Percentiles rank a stretch among this genome's conserved stretches.
Conservation (phyloP, 2,888 invertebrate species). For the Platycheirus albimanus region DNA sequence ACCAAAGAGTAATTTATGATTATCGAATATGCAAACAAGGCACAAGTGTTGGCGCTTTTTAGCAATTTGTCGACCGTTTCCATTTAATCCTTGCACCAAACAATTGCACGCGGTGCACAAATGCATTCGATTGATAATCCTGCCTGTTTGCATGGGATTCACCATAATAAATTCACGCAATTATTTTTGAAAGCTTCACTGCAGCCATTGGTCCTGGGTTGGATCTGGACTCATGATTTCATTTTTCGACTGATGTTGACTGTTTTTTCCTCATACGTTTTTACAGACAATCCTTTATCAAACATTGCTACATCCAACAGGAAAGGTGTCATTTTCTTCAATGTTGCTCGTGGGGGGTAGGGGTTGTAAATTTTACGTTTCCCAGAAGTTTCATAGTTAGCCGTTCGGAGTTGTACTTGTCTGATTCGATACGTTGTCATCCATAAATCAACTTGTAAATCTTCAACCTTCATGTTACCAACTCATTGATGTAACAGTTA, state of each 20-base stretch:
- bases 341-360: no score
- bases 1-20: slow-evolving; percentile 57
- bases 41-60: slow-evolving; percentile 43
- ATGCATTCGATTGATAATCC: slow-evolving; percentile 55
- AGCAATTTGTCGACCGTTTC: slow-evolving; percentile 38
- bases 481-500: no score
- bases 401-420: no score
- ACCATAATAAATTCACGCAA: slow-evolving; percentile 39
- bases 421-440: no score
- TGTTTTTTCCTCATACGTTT: neutral
- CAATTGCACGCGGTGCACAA: slow-evolving; percentile 32
- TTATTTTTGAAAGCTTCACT: slow-evolving; percentile 18
- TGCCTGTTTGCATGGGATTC: slow-evolving; percentile 26
- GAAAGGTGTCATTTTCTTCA: no score
- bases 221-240: no score
- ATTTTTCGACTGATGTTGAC: neutral
- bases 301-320: neutral
- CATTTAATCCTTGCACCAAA: slow-evolving; percentile 43
- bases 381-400: no score
- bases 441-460: no score
- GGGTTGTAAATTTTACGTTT: no score
- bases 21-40: slow-evolving; percentile 62
- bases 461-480: no score
- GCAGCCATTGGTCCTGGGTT: neutral
- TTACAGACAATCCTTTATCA: neutral